These are phyloP conservation scores for Coleophora flavipennella DNA, from an alignment of 2,888 invertebrate species.

Conservation along the genomic window DNA sequence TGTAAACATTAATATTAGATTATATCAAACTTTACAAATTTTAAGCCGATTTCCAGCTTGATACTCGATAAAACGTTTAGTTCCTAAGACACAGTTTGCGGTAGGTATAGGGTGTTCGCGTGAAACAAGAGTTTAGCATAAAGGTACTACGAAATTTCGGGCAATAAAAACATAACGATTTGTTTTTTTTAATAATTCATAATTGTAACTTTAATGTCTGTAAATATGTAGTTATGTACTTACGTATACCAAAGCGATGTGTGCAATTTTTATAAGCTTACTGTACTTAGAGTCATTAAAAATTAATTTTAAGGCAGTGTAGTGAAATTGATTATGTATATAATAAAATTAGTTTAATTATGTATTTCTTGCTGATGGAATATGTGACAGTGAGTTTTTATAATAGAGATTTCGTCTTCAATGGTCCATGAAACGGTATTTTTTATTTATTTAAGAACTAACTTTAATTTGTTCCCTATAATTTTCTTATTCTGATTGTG, in stretches of 20 bases:
- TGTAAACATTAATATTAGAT: too few species aligned
- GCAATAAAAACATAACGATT: slow-evolving; percentile 59
- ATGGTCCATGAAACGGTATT: too few species aligned
- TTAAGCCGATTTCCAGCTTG: too few species aligned
- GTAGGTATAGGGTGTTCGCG: slow-evolving; percentile 8
- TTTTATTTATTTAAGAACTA: too few species aligned
- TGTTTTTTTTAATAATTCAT: slow-evolving; percentile 13
- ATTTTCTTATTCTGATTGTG: too few species aligned
- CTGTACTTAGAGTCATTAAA: slow-evolving; percentile 43
- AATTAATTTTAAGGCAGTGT: slow-evolving; percentile 39
- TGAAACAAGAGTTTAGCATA: slow-evolving; percentile 9
- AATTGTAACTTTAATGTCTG: slow-evolving; percentile 31
- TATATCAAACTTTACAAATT: too few species aligned
- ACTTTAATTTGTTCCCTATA: too few species aligned
- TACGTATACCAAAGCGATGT: slow-evolving; percentile 72
- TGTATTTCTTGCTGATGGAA: slow-evolving; percentile 3
- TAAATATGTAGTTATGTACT: slow-evolving; percentile 69
- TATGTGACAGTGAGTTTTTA: too few species aligned
- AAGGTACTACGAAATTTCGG: slow-evolving; percentile 47
- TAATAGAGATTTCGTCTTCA: too few species aligned
- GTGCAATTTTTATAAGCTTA: slow-evolving; percentile 73
- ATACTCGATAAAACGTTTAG: too few species aligned
- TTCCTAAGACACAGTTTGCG: too few species aligned
- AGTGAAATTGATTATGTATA: slow-evolving; percentile 38
- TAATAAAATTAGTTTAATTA: slow-evolving; percentile 28